Percentiles rank a stretch among this genome's conserved stretches.
Evolutionary conservation across 2,888 invertebrate genomes (phyloP).

Genomic region (Cynaeus angustus): DNA sequence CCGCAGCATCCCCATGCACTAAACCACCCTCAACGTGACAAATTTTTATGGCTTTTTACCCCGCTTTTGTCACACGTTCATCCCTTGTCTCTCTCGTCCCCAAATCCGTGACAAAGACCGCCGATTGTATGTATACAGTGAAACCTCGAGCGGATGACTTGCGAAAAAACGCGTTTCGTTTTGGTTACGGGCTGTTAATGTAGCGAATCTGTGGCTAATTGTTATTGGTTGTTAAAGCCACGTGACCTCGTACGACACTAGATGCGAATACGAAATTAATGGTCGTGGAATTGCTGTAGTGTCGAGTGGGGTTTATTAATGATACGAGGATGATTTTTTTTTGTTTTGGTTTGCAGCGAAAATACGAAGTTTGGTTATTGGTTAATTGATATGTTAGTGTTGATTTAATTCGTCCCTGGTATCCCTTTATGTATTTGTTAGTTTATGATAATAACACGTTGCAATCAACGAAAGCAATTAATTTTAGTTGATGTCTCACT

Average conservation of each 20-base stretch:
- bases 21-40: slow-evolving; percentile 67
- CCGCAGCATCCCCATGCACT: slow-evolving; percentile 58
- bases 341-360: background rate
- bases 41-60: slow-evolving; percentile 69
- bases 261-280: slow-evolving; percentile 63
- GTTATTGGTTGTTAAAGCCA: slow-evolving; percentile 71
- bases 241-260: slow-evolving; percentile 66
- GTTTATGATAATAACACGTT: slow-evolving; percentile 46
- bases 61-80: slow-evolving; percentile 52
- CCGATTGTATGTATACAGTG: background rate
- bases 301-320: slow-evolving; percentile 21
- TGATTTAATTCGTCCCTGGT: slow-evolving; percentile 24
- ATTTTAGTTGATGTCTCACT: slow-evolving; percentile 47
- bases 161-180: slow-evolving; percentile 65
- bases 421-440: slow-evolving; percentile 12
- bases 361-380: background rate
- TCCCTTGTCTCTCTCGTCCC: slow-evolving; percentile 1
- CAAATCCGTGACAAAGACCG: slow-evolving; percentile 5
- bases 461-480: slow-evolving; percentile 34
- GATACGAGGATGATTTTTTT: slow-evolving; percentile 9
- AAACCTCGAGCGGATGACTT: slow-evolving; percentile 59
- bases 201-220: slow-evolving; percentile 71
- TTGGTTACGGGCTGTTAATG: slow-evolving; percentile 69
- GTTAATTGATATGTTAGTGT: slow-evolving; percentile 39
- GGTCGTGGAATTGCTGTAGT: slow-evolving; percentile 41